Evolutionary conservation across 2,888 invertebrate genomes (phyloP).

Genomic region (Hydriomena furcata): DNA sequence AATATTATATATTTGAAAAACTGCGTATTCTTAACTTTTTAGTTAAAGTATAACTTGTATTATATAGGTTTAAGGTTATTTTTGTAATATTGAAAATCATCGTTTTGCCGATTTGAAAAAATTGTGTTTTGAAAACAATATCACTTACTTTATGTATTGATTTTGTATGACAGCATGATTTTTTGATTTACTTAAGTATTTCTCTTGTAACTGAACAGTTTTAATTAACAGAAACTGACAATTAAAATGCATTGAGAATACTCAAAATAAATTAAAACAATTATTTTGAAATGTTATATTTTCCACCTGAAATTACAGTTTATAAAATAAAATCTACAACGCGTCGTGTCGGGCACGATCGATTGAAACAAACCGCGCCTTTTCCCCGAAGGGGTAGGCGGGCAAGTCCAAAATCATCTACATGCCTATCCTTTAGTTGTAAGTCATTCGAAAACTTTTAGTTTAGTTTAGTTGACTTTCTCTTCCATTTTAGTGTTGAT

Average conservation of each 20-base stretch:
- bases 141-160: constrained; percentile 30
- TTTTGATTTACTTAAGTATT: constrained; percentile 5
- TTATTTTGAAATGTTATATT: not conserved
- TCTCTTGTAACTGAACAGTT: not conserved
- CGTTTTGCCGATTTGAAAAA: constrained; percentile 13
- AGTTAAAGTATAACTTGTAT: constrained; percentile 52
- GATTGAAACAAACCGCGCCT: not conserved
- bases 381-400: not conserved
- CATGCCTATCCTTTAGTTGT: constrained; percentile 43
- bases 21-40: constrained; percentile 38
- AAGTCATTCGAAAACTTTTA: constrained; percentile 56
- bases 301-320: not conserved
- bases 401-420: constrained; percentile 24
- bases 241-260: not conserved
- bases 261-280: not conserved
- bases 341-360: constrained; percentile 23
- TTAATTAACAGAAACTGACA: constrained; percentile 3
- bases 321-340: not conserved
- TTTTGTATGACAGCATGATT: constrained; percentile 23
- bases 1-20: not conserved
- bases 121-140: no score
- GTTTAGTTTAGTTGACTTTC: constrained; percentile 75
- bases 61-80: constrained; percentile 64
- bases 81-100: constrained; percentile 38
- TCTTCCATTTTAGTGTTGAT: constrained; percentile 76